Percentiles rank a stretch among this genome's conserved stretches.
Evolutionary conservation across 2,888 invertebrate genomes (phyloP).

Genomic region (Arge pagana): DNA sequence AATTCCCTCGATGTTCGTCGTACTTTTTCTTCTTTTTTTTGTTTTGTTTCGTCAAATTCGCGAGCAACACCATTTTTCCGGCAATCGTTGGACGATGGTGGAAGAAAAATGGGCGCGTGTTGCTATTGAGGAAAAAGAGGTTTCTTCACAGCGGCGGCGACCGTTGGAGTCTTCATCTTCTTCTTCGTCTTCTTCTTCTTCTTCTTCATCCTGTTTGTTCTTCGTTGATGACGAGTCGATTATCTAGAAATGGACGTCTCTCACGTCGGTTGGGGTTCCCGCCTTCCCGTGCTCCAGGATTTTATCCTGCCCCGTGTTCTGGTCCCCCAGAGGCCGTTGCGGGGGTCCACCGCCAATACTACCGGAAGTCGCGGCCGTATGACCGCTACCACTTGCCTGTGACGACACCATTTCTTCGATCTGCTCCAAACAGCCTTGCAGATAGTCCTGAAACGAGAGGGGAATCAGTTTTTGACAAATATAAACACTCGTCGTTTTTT

Average conservation of each 20-base stretch:
- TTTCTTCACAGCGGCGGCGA: too few relatives aligned
- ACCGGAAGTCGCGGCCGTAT: slow-evolving; percentile 55
- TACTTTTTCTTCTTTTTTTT: slow-evolving; percentile 15
- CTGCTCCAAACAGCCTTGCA: slow-evolving; percentile 78
- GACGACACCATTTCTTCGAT: slow-evolving; percentile 76
- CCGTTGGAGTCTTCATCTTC: neutral
- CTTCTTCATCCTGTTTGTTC: too few relatives aligned
- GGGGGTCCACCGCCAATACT: slow-evolving; percentile 37
- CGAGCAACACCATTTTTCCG: neutral
- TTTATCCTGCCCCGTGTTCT: slow-evolving; percentile 57
- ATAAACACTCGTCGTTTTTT: too few relatives aligned
- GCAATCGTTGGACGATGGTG: neutral
- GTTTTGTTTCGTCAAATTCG: neutral
- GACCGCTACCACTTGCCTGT: slow-evolving; percentile 55
- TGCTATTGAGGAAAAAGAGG: too few relatives aligned
- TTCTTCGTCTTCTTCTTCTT: neutral
- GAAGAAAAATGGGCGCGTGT: too few relatives aligned
- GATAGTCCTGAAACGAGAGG: slow-evolving; percentile 71
- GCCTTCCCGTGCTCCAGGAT: slow-evolving; percentile 71
- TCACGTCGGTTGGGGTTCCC: slow-evolving; percentile 83
- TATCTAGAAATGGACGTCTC: slow-evolving; percentile 77
- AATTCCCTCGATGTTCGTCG: slow-evolving; percentile 1
- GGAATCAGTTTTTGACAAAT: neutral
- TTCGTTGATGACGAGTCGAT: too few relatives aligned
- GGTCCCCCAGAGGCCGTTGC: slow-evolving; percentile 50